phyloP scores from a whole-genome alignment of 53 echinoderm and acorn worm genomes.

The Crossaster papposus region DNA sequence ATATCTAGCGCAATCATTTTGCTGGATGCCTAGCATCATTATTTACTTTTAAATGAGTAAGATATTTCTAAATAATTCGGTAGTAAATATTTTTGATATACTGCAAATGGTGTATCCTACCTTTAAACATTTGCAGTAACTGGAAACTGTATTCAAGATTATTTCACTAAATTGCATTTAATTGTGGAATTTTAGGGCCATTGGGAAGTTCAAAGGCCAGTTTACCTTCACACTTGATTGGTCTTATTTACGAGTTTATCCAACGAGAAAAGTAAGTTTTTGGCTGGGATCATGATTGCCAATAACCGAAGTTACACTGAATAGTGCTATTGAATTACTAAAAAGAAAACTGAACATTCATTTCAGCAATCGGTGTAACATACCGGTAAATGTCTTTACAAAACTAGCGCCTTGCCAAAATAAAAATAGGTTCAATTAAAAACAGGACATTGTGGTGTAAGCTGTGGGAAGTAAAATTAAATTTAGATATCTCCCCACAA shows the following conservation, averaged over 20 bases:
- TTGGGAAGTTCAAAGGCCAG: background rate
- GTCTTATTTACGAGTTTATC: background rate
- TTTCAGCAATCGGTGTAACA: no score
- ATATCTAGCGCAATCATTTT: no score
- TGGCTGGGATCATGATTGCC: background rate
- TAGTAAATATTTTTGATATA: no score
- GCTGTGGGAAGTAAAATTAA: no score
- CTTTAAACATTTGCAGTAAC: conserved; percentile 12
- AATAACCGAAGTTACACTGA: background rate
- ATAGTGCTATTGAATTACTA: background rate
- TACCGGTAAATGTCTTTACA: no score
- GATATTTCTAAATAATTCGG: no score
- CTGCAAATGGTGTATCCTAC: no score
- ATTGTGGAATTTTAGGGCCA: conserved; percentile 20
- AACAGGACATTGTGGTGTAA: no score
- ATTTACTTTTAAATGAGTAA: no score
- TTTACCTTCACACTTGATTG: background rate
- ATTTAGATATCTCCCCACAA: background rate
- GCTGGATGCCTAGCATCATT: no score
- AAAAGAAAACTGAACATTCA: background rate
- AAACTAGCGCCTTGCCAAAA: no score
- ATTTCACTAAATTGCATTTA: conserved; percentile 35
- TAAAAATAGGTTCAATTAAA: no score
- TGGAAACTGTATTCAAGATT: conserved; percentile 7
- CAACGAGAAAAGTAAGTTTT: background rate